phyloP scores from a whole-genome alignment of 2,888 invertebrate genomes.

The Chironomus riparius region DNA sequence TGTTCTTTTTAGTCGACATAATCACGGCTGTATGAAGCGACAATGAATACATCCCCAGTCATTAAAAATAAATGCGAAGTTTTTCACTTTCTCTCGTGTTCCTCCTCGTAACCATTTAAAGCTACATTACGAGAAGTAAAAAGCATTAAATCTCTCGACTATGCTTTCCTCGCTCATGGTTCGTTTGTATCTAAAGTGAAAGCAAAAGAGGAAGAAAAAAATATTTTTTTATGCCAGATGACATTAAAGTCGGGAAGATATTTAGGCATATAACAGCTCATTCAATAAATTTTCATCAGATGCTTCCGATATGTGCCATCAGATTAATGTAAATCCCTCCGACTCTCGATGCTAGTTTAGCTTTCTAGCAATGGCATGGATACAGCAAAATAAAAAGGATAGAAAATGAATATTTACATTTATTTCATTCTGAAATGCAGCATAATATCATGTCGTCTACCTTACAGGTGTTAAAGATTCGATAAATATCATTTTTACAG shows the following conservation, averaged over 20 bases:
- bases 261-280: neutral
- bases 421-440: neutral
- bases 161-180: no score
- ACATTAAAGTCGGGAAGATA: neutral
- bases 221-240: neutral
- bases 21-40: no score
- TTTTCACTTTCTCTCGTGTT: no score
- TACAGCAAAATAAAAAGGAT: neutral
- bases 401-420: neutral
- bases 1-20: no score
- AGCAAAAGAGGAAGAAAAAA: no score
- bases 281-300: constrained; percentile 18
- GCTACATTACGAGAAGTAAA: no score
- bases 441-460: neutral
- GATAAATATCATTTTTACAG: neutral
- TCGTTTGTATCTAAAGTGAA: no score
- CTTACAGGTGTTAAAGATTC: constrained; percentile 8
- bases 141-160: no score
- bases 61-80: no score
- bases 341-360: no score
- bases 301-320: constrained; percentile 4
- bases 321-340: neutral
- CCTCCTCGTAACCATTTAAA: no score
- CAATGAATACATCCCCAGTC: no score
- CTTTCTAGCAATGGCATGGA: neutral